Base-by-base conservation (phyloP, 35 echinoderm and acorn worm species). In the Ophioderma brevispina region DNA sequence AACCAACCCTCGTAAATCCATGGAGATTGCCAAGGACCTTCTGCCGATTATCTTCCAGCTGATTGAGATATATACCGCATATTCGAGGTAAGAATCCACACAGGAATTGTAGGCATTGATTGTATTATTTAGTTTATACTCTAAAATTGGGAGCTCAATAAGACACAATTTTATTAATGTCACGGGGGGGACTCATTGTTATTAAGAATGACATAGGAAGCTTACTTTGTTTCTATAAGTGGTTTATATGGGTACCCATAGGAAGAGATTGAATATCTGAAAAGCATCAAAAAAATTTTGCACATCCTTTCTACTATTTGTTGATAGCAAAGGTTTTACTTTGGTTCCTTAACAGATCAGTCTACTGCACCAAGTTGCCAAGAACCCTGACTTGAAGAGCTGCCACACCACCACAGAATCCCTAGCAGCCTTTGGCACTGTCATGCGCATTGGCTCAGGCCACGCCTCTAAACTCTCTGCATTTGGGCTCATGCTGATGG, bases 321-420 rank as follows among this genome's bases (percentile, higher is more conserved):
- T n/a, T n/a, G n/a, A n/a, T n/a, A n/a, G n/a, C n/a, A n/a, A n/a
- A n/a, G n/a, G n/a, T n/a, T n/a, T n/a, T n/a, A n/a, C n/a, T n/a
- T n/a, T n/a, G n/a, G n/a, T 80, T 31, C 23, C 36, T 79, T 42
- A 32, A 0, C 76, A 99, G 97, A 55, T 95, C 97, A 95, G 91
- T 59, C 80, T 99, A 13, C 88, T 99, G 40, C 75, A 92, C 56
- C 93, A 99, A 84, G 79, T 95, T 21, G 79, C 89, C 23, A 88
- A 93, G 55, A 86, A 87, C 49, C 85, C 91, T 3, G 91, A 86
- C 36, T 56, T 92, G 78, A 92, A 92, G 36, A 23, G 31, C 17
- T 82, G 80, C 15, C 91, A 92, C 41, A 78, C 89, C 1, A 55
- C 40, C 15, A 55, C 25, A 15, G 84, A 86, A 42, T 87, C 94